Evolutionary conservation across 2,888 invertebrate species (phyloP), one percentile per base, ranked within the genome.

Genomic region (Epinotia bilunana): DNA sequence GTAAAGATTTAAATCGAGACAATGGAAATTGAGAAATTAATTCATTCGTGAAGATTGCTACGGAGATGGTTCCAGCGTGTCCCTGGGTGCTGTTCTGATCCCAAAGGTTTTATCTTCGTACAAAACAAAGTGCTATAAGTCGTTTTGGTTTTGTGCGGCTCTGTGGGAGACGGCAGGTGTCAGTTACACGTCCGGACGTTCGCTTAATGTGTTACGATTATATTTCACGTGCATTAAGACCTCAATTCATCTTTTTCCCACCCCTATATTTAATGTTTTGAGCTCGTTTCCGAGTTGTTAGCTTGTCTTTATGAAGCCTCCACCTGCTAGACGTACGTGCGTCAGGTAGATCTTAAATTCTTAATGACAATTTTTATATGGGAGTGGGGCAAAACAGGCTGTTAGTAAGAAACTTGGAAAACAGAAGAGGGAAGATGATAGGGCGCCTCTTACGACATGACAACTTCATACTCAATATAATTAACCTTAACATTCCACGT

Each of bases 121-220:
- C 16, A 1, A 16, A 55, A 18, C 55, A 55, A 18, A 55, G 9
- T 7, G 7, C 0, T n/a, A 55, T 23, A 58, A 13, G 12, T 23
- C 23, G 13, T 23, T 58, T 23, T 13, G 23, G 20, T 58, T 58
- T 12, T 58, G 3, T 9, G 57, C n/a, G 7, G 7, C 28, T 18
- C 0, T 64, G 64, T 72, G 72, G 72, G 72, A 60, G 49, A 57
- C 7, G 28, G 28, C 72, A 72, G 46, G 46, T 72, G 72, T 6
- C 16, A 18, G 46, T 28, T 58, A 64, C 58, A 72, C 58, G 65
- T 58, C 57, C 28, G 57, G 43, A 53, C 57, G 57, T 58, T 61
- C 62, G 20, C 28, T 23, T 39, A 53, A 61, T 28, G 23, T 46
- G 9, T n/a, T 4, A 12, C 55, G 55, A 43, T 63, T 33, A n/a